Conservation (phyloP, 2,113 vertebrate species). For the Chlamydotis undulata region DNA sequence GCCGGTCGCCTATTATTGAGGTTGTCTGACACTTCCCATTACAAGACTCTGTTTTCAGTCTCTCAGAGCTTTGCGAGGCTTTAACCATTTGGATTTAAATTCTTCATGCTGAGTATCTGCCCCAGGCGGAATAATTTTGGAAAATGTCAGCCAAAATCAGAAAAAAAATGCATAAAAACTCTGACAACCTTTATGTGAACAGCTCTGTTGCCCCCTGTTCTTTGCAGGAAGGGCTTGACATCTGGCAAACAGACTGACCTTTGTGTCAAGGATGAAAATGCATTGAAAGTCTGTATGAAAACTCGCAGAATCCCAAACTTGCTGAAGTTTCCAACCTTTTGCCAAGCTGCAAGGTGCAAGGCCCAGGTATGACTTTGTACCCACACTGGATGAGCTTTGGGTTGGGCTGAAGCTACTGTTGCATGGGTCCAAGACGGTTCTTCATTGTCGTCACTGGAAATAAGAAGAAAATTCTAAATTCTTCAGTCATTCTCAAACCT, state of each 20-base stretch:
- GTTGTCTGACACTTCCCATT: constrained; percentile 65
- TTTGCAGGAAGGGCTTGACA: constrained; percentile 13
- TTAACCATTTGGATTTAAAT: constrained; percentile 51
- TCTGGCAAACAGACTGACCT: constrained; percentile 35
- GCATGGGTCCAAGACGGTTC: not conserved
- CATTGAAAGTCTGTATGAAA: not conserved
- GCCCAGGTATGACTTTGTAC: not conserved
- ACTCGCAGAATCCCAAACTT: not conserved
- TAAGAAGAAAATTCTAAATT: not conserved
- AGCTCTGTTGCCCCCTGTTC: not conserved
- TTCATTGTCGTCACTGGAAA: not conserved
- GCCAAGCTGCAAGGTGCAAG: not conserved
- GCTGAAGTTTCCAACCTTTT: not conserved
- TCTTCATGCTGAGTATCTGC: constrained; percentile 42
- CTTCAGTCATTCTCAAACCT: not conserved
- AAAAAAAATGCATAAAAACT: constrained; percentile 11
- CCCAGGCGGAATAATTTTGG: constrained; percentile 41
- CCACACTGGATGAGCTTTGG: not conserved
- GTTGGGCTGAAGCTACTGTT: not conserved
- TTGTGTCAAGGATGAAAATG: not conserved
- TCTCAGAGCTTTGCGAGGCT: constrained; percentile 36
- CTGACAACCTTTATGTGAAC: not conserved
- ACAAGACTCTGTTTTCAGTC: constrained; percentile 55
- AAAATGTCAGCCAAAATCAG: constrained; percentile 53
- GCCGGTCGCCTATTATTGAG: constrained; percentile 3